Conservation (phyloP, 2,888 invertebrate genomes). For the Xanthia togata region DNA sequence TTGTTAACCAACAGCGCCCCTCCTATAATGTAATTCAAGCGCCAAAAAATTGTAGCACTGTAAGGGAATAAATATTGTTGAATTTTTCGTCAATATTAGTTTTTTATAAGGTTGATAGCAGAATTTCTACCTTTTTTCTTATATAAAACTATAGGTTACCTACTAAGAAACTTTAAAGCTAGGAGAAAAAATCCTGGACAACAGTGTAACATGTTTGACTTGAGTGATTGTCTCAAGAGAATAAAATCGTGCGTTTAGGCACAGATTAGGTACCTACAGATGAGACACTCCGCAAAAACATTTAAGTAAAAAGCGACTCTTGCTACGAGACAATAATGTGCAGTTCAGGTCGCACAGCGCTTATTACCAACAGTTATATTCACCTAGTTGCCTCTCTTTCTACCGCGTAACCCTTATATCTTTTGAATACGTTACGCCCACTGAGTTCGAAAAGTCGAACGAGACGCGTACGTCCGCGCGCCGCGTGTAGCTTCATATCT, state of each 20-base stretch:
- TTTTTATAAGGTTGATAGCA: neutral
- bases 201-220: neutral
- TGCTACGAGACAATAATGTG: no score
- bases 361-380: no score
- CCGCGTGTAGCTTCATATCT: no score
- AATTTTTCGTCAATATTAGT: neutral
- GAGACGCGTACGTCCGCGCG: no score
- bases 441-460: no score
- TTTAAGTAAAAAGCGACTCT: no score
- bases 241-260: conserved; percentile 1
- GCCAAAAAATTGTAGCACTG: neutral
- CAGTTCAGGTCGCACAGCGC: no score
- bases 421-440: no score
- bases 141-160: neutral
- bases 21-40: neutral
- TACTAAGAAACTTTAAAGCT: neutral
- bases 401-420: no score
- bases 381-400: no score
- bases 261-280: no score
- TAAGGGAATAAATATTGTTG: neutral
- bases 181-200: neutral
- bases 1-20: neutral
- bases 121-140: neutral
- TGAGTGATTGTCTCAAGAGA: neutral
- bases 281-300: no score